Conservation (phyloP, 1,140 invertebrate genomes). For the Caerostris extrusa region DNA sequence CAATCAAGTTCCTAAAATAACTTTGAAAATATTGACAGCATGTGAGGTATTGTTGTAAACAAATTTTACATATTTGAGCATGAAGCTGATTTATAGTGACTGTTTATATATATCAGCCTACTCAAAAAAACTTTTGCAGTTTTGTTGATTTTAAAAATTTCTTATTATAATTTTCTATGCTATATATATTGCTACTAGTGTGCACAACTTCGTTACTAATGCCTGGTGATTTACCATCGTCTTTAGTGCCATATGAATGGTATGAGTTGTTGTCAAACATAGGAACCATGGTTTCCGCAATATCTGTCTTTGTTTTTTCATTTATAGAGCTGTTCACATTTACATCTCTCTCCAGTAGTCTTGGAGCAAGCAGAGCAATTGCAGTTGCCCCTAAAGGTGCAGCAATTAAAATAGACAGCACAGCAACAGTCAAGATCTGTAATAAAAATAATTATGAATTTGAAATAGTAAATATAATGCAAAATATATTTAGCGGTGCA, state of each 20-base stretch:
- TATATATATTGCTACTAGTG: background rate
- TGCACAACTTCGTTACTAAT: background rate
- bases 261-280: slow-evolving; percentile 42
- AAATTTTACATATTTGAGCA: too few relatives aligned
- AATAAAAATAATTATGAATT: slow-evolving; percentile 79
- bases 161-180: slow-evolving; percentile 3
- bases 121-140: too few relatives aligned
- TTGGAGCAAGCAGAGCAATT: slow-evolving; percentile 90
- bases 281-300: background rate
- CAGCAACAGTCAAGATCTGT: slow-evolving; percentile 87
- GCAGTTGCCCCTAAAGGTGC: slow-evolving; percentile 94
- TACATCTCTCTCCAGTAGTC: slow-evolving; percentile 88
- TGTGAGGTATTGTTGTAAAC: too few relatives aligned
- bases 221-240: slow-evolving; percentile 33
- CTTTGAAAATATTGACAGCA: too few relatives aligned
- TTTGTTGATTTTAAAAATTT: too few relatives aligned
- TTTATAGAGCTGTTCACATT: background rate
- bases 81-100: too few relatives aligned
- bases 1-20: too few relatives aligned
- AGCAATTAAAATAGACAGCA: slow-evolving; percentile 94
- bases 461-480: too few relatives aligned
- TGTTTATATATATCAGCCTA: too few relatives aligned
- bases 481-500: too few relatives aligned
- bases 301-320: background rate
- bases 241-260: slow-evolving; percentile 29